These are phyloP conservation scores for Gyps fulvus DNA, from an alignment of 2,113 vertebrate genomes.

Conservation along the genomic window DNA sequence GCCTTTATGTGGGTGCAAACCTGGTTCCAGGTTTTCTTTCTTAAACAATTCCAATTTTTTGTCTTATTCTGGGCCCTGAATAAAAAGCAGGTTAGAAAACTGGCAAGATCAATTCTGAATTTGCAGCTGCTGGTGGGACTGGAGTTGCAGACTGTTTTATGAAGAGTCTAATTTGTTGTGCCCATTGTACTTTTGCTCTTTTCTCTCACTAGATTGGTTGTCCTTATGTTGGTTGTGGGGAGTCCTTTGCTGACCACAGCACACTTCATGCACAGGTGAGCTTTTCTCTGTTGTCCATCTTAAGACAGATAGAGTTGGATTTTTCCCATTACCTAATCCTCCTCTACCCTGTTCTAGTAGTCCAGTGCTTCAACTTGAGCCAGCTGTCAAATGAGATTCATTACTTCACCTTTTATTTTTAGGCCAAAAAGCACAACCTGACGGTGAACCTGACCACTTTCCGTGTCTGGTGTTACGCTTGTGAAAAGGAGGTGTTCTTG, in stretches of 20 bases:
- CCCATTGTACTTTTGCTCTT: neutral
- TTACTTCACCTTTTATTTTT: neutral
- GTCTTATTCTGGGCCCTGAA: neutral
- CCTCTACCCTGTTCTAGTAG: neutral
- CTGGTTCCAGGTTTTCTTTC: neutral
- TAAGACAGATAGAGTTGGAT: neutral
- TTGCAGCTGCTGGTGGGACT: neutral
- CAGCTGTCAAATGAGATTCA: neutral
- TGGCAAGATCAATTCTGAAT: neutral
- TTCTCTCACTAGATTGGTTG: constrained; percentile 81
- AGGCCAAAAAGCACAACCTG: constrained; percentile 93
- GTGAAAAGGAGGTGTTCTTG: constrained; percentile 94
- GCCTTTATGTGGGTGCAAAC: neutral
- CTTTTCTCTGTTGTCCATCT: neutral
- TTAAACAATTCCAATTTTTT: neutral
- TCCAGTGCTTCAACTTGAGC: neutral
- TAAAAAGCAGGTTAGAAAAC: neutral
- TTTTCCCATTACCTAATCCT: neutral
- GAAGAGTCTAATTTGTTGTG: neutral
- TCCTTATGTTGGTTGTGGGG: constrained; percentile 93
- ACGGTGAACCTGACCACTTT: constrained; percentile 96
- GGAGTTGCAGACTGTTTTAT: neutral
- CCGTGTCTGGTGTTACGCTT: constrained; percentile 95
- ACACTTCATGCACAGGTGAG: constrained; percentile 94
- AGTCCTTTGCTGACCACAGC: constrained; percentile 95